phyloP scores from a whole-genome alignment of 2,888 invertebrate genomes.

The Parnassius apollo region DNA sequence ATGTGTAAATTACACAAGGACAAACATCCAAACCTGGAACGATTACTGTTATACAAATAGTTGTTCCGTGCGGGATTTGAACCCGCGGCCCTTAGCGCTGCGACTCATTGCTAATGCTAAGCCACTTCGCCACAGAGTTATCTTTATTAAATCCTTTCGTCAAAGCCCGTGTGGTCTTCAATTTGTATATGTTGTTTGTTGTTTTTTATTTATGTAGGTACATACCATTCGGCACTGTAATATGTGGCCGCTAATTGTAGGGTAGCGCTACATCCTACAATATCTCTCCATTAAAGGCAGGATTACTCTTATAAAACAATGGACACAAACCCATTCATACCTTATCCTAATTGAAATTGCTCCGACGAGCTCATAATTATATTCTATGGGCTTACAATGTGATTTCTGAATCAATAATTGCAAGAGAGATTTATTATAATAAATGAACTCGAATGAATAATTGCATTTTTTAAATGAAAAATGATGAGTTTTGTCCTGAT shows the following conservation, averaged over 20 bases:
- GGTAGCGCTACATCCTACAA: slow-evolving; percentile 21
- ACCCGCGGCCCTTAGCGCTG: too few species aligned
- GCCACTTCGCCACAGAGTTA: neutral
- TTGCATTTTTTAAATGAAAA: too few species aligned
- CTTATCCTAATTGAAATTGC: slow-evolving; percentile 20
- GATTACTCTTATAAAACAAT: slow-evolving; percentile 31
- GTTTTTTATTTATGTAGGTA: neutral
- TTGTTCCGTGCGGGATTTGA: too few species aligned
- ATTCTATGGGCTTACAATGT: slow-evolving; percentile 13
- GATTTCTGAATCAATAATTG: slow-evolving; percentile 11
- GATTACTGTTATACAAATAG: too few species aligned
- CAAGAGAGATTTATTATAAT: neutral
- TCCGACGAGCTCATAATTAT: slow-evolving; percentile 14
- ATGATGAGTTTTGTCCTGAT: too few species aligned
- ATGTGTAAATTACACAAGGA: too few species aligned
- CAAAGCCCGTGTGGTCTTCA: slow-evolving; percentile 10
- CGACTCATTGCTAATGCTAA: too few species aligned
- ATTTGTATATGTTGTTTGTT: neutral
- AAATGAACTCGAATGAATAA: too few species aligned
- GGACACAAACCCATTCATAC: slow-evolving; percentile 16
- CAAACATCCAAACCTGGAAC: too few species aligned
- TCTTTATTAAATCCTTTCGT: neutral
- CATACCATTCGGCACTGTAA: neutral
- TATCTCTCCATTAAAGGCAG: slow-evolving; percentile 31
- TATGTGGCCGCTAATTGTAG: slow-evolving; percentile 11